Base-by-base conservation (phyloP, 1,140 invertebrate species). In the Nymphalis io region DNA sequence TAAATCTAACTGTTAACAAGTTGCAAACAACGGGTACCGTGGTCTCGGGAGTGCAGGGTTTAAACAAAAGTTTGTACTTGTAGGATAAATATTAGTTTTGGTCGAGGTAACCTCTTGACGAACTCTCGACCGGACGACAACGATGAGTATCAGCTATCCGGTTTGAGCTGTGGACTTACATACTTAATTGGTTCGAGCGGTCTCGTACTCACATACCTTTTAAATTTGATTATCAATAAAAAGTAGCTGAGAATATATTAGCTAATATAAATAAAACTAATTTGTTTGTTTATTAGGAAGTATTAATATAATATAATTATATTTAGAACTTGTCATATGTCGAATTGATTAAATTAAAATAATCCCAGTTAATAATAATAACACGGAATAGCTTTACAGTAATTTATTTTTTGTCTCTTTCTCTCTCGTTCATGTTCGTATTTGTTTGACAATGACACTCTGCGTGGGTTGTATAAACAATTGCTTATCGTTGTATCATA, bases 121-220 rank as follows among this genome's bases (percentile, higher is more conserved):
- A 80, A 78, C 79, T 70, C 78, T 77, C 73, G 75, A 75, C 71
- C 75, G 78, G 75, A 80, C 80, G 78, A 80, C 69, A 70, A 64
- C 73, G 69, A 72, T 72, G 74, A 75, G 73, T 75, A 73, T 77
- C 79, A 64, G 60, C 68, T 72, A 68, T 80, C 80, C 76, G 78
- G 78, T 76, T 74, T 75, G 48, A 67, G 61, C 46, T 55, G 66
- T 44, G 38, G 65, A 61, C 77, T 66, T 65, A 69, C 78, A 78
- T 78, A 80, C 70, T 66, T 70, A 78, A 80, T 77, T 67, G 67
- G 69, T 68, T 69, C 39, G 58, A 65, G 57, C 57, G 66, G 40
- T 39, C 59, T 33, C 61, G 4, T 46, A n/a, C 61, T 70, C 44
- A 39, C 62, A 48, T 42, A 44, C 62, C 62, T 53, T 58, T 39